Evolutionary conservation across 1,140 invertebrate genomes (phyloP), one percentile per base, ranked within the genome.

Genomic region (Drosophila kepulauana): DNA sequence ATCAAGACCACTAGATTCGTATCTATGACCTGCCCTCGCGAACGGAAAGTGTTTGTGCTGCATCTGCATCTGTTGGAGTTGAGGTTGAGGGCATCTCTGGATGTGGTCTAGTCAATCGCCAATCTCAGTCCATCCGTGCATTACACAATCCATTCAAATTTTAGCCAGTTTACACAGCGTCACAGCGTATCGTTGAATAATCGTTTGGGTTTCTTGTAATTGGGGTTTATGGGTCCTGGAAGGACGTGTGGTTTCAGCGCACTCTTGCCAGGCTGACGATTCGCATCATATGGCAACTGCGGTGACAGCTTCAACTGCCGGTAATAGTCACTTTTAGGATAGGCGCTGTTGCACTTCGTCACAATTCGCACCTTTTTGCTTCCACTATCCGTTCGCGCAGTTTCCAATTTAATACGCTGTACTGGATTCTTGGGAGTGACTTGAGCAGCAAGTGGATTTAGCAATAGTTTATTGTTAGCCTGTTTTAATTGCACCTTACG

Each of bases 211-310:
- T 58, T 77, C 84, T 94, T 96, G 70, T 95, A 96, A 86, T 96
- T 96, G 15, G 96, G 96, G 93, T 97, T 96, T 16, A 96, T 95
- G 0, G 95, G 96, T n/a, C 95, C 96, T 0, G 94, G 94, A n/a
- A 95, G 93, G 0, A 94, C 94, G 70, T 94, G 94, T 0, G 94
- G 93, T 88, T 97, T 97, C 1, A 97, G 84, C 28, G 96, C 94
- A 11, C 96, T 95, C 72, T 95, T 95, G 0, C 85, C 81, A 0
- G 96, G 96, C 81, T 94, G 94, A 43, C 94, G 95, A 62, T 93
- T 94, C 3, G 95, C 94, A 87, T 97, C 96, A 65, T 94, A 97
- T 0, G 96, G 96, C 75, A 96, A 94, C n/a, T 93, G 94, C 0
- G 96, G 96, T 56, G 95, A 96, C 67, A 94, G 93, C 66, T 94